Base-by-base conservation (phyloP, 1,140 invertebrate genomes). In the Drosophila kohkoa region DNA sequence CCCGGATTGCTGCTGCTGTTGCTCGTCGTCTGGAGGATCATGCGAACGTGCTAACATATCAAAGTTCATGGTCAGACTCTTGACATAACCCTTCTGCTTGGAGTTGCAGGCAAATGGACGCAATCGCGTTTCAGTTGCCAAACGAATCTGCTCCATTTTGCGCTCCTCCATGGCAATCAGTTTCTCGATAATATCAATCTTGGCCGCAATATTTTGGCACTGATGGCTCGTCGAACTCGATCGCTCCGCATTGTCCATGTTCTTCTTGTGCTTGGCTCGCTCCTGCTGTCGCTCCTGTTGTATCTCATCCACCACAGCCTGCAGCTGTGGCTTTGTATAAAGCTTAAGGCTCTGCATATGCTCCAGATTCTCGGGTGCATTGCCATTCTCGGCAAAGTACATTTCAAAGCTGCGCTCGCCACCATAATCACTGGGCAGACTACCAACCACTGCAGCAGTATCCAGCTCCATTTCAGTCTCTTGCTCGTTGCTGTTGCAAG, bases 161-260 rank as follows among this genome's bases (percentile, higher is more conserved):
- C 93, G 91, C 81, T 95, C 95, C 88, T 95, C 95, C 93, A 95
- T 94, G 91, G 95, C 95, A 1, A 95, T 95, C 30, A 95, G 79
- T 77, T 94, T 95, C 83, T 95, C 95, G 5, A 95, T 95, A 13
- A 95, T 94, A 71, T 95, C 93, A 3, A 95, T 93, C 91, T 95
- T 95, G 20, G 94, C 92, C 77, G 95, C 95, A 38, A 96, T 95
- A 68, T 95, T 91, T 55, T 91, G 86, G 38, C 91, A 92, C 58
- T 92, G 91, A 52, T 91, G 86, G 13, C 79, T 87, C 1, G 91
- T 92, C 7, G 90, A 90, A 28, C 73, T 46, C 5, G 38, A 65
- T 5, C 85, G 79, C 10, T 83, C 64, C 41, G 75, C 87, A 63
- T 92, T 92, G 2, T 88, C 82, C 48, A 85, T 64, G 46, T 92